These are phyloP conservation scores for Nymphalis urticae DNA, from an alignment of 2,888 invertebrate genomes.

Conservation along the genomic window DNA sequence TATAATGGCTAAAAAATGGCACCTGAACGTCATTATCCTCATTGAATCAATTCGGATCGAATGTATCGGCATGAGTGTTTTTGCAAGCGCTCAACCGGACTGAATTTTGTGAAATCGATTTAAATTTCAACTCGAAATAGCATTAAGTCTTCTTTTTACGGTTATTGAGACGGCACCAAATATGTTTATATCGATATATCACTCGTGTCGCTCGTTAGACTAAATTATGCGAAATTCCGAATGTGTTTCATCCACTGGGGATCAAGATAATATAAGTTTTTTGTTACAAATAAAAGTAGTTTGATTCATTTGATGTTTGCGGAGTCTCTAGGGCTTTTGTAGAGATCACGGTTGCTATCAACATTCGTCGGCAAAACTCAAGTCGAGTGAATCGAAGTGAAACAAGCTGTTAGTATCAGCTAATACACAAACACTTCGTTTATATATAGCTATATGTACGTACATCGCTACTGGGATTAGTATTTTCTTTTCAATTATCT, in stretches of 20 bases:
- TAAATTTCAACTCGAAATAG: conserved; percentile 23
- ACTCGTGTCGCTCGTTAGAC: conserved; percentile 31
- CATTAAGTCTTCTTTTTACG: conserved; percentile 26
- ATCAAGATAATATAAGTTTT: conserved; percentile 17
- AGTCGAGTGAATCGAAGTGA: conserved; percentile 28
- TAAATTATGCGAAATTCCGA: conserved; percentile 34
- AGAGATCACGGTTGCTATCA: conserved; percentile 26
- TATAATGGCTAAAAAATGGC: conserved; percentile 53
- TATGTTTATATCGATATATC: conserved; percentile 33
- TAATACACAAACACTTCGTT: conserved; percentile 16
- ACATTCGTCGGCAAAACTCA: conserved; percentile 27
- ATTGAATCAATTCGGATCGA: conserved; percentile 55
- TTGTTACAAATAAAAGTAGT: conserved; percentile 8
- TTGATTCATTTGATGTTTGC: conserved; percentile 9
- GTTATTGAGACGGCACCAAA: conserved; percentile 33
- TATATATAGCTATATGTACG: neutral
- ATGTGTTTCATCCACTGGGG: conserved; percentile 4
- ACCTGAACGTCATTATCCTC: conserved; percentile 51
- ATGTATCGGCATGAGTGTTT: conserved; percentile 51
- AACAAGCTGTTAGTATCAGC: conserved; percentile 19
- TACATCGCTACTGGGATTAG: neutral
- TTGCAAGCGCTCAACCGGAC: conserved; percentile 42
- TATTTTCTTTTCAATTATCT: neutral
- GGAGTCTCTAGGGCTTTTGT: conserved; percentile 17
- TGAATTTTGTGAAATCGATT: conserved; percentile 35